Percentiles rank a stretch among this genome's conserved stretches.
Conservation (phyloP, 2,888 invertebrate genomes). For the Clostera curtula region DNA sequence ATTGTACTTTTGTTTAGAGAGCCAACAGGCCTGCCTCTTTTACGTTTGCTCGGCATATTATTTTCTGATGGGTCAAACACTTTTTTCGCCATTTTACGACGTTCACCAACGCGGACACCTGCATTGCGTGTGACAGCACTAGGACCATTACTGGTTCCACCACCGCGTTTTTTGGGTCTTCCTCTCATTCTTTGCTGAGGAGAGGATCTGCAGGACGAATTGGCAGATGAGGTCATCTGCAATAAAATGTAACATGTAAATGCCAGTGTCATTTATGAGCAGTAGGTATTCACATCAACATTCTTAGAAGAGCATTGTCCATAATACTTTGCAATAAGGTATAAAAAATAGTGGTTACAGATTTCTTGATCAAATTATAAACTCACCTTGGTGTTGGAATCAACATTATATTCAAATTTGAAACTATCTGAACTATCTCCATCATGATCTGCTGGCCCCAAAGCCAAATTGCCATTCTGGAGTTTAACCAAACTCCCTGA, state of each 20-base stretch:
- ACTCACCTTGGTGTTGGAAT: slow-evolving; percentile 58
- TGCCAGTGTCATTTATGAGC: slow-evolving; percentile 3
- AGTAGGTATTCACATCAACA: too few relatives aligned
- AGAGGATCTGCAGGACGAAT: slow-evolving; percentile 66
- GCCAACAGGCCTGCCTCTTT: slow-evolving; percentile 79
- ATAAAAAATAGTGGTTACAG: too few relatives aligned
- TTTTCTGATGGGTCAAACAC: slow-evolving; percentile 91
- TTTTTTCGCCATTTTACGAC: slow-evolving; percentile 85
- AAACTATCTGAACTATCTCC: slow-evolving; percentile 71
- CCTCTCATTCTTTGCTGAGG: slow-evolving; percentile 65
- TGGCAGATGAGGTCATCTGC: slow-evolving; percentile 69
- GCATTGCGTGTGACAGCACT: slow-evolving; percentile 44
- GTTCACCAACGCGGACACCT: slow-evolving; percentile 73
- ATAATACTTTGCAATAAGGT: too few relatives aligned
- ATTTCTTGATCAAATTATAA: too few relatives aligned
- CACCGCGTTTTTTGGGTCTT: slow-evolving; percentile 55
- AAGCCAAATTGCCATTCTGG: slow-evolving; percentile 80
- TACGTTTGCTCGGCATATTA: slow-evolving; percentile 81
- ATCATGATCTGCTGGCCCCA: slow-evolving; percentile 77
- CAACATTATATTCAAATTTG: slow-evolving; percentile 59
- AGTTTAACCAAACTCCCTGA: slow-evolving; percentile 80
- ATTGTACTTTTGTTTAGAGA: slow-evolving; percentile 76
- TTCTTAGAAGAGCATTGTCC: too few relatives aligned
- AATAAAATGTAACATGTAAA: slow-evolving; percentile 12
- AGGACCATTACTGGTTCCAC: slow-evolving; percentile 37